Conservation (phyloP, 1,140 invertebrate species). For the Panulirus ornatus region DNA sequence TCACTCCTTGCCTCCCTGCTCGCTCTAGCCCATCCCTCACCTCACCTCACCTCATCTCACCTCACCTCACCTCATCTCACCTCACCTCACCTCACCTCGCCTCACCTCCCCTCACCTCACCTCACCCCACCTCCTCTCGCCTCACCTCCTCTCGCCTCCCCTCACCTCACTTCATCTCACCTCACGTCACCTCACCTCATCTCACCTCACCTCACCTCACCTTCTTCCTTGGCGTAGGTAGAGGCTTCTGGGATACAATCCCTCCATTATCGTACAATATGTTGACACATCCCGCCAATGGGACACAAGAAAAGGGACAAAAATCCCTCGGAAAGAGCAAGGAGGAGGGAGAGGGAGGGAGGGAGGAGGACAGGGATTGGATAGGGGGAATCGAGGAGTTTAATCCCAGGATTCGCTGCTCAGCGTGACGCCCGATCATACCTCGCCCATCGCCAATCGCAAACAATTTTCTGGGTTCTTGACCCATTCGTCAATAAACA, state of each 20-base stretch:
- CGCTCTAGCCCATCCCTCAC: neutral
- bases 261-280: no score
- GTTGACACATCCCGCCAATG: no score
- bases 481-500: neutral
- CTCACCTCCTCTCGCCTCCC: neutral
- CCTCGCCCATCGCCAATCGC: neutral
- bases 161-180: neutral
- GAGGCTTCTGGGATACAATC: no score
- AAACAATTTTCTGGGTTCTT: neutral
- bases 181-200: neutral
- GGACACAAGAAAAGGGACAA: no score
- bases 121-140: neutral
- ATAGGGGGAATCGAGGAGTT: no score
- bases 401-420: no score
- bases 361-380: no score
- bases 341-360: no score
- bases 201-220: neutral
- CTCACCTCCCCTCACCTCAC: neutral
- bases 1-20: neutral
- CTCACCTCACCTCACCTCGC: neutral
- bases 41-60: neutral
- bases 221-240: neutral
- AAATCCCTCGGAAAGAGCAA: no score
- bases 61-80: neutral
- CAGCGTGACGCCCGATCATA: no score